Evolutionary conservation across 2,888 invertebrate genomes (phyloP).

Genomic region (Drosophila austrosaltans): DNA sequence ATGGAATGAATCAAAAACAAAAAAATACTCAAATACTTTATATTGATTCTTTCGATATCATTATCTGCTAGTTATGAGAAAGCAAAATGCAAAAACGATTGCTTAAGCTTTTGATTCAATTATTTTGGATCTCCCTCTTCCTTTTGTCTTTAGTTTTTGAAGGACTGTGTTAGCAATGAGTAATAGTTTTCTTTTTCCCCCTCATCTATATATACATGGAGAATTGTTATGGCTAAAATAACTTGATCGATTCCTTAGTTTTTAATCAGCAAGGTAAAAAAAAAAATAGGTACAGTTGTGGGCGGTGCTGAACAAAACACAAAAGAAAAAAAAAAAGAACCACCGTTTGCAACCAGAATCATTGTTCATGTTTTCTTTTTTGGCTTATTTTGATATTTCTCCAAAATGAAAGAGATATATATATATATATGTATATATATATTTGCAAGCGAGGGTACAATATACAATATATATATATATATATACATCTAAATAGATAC

Average conservation of each 20-base stretch:
- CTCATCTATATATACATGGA: slow-evolving; percentile 21
- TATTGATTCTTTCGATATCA: too few relatives aligned
- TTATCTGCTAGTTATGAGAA: too few relatives aligned
- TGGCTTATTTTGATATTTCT: slow-evolving; percentile 13
- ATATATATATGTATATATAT: slow-evolving; percentile 3
- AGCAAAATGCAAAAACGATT: too few relatives aligned
- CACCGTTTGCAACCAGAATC: slow-evolving; percentile 7
- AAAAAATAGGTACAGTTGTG: slow-evolving; percentile 1
- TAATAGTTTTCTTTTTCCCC: background rate
- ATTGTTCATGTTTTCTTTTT: background rate
- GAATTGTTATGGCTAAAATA: background rate
- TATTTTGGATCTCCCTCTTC: background rate
- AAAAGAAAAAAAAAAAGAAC: background rate
- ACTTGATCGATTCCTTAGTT: background rate
- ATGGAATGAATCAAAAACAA: too few relatives aligned
- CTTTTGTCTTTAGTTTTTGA: background rate
- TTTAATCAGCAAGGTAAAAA: background rate
- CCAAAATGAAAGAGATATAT: slow-evolving; percentile 32
- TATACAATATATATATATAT: slow-evolving; percentile 14
- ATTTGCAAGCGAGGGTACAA: slow-evolving; percentile 37
- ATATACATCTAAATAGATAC: slow-evolving; percentile 7
- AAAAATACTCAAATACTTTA: too few relatives aligned
- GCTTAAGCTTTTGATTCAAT: background rate
- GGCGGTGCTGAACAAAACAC: slow-evolving; percentile 12
- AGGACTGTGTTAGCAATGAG: background rate